Conservation (phyloP, 2,797 vertebrate species). For the Neolamprologus multifasciatus region DNA sequence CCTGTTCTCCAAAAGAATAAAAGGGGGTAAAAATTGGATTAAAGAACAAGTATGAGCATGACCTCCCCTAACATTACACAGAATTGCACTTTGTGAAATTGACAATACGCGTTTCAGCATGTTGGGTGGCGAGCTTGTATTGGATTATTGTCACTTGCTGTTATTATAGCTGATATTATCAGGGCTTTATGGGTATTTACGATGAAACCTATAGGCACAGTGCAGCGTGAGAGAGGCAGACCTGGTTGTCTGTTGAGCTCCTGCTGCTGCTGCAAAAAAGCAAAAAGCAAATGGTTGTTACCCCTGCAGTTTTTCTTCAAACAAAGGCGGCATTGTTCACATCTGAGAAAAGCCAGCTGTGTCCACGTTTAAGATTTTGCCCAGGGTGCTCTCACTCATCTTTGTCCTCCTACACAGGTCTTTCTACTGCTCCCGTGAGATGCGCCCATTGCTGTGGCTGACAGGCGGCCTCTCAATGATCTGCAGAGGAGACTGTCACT, state of each 20-base stretch:
- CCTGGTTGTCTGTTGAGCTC: background rate
- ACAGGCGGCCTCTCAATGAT: conserved; percentile 33
- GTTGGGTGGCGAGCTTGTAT: background rate
- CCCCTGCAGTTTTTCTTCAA: background rate
- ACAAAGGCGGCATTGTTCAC: conserved; percentile 49
- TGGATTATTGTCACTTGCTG: conserved; percentile 42
- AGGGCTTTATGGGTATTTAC: conserved; percentile 23
- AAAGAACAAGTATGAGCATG: conserved; percentile 47
- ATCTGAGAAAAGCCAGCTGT: conserved; percentile 47
- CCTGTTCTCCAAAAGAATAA: background rate
- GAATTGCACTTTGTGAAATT: conserved; percentile 56
- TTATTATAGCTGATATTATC: conserved; percentile 36
- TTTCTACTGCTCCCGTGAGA: conserved; percentile 34
- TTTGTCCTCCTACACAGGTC: conserved; percentile 53
- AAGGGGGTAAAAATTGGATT: conserved; percentile 39
- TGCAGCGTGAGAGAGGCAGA: background rate
- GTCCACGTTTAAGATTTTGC: conserved; percentile 37
- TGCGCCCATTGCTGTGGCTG: background rate
- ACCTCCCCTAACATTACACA: conserved; percentile 39
- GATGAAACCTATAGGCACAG: background rate
- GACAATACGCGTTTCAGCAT: conserved; percentile 11
- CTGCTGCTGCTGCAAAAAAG: background rate
- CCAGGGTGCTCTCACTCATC: conserved; percentile 29
- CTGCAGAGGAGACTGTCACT: conserved; percentile 27
- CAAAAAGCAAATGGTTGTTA: background rate